Percentiles rank a stretch among this genome's conserved stretches.
Evolutionary conservation across 2,113 vertebrate species (phyloP).

Genomic region (Hemiprocne comata): DNA sequence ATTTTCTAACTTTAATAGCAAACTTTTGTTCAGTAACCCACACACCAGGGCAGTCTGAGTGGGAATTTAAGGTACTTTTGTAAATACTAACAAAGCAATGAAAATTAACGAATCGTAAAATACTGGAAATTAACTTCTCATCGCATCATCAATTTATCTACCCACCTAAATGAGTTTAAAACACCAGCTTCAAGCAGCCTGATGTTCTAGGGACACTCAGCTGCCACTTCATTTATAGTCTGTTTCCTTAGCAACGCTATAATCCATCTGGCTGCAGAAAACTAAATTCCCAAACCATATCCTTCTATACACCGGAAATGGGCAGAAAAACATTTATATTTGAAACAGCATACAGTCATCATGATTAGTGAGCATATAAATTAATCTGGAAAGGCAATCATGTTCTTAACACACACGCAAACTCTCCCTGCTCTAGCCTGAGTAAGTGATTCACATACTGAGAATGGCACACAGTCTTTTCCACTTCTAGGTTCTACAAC

Average conservation of each 20-base stretch:
- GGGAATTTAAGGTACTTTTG: conserved; percentile 4
- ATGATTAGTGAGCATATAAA: conserved; percentile 23
- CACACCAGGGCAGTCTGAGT: neutral
- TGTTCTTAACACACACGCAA: neutral
- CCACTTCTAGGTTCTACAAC: neutral
- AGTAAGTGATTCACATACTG: neutral
- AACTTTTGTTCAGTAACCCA: conserved; percentile 13
- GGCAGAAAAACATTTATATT: conserved; percentile 59
- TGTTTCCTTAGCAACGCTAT: conserved; percentile 72
- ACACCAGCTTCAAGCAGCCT: conserved; percentile 59
- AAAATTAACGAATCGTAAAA: conserved; percentile 42
- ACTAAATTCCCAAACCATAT: conserved; percentile 68
- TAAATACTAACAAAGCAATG: conserved; percentile 47
- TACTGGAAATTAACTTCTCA: conserved; percentile 46
- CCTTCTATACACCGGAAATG: conserved; percentile 52
- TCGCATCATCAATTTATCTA: conserved; percentile 41
- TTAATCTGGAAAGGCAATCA: conserved; percentile 1
- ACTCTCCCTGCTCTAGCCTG: neutral
- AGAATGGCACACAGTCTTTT: neutral
- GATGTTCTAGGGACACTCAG: conserved; percentile 67
- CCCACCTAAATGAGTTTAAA: conserved; percentile 57
- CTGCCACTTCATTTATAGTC: conserved; percentile 69
- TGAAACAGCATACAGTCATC: conserved; percentile 38
- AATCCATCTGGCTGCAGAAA: conserved; percentile 66
- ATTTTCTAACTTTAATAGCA: neutral